A percentile compares a stretch with the other conserved stretches of the same genome.
Evolutionary conservation across 2,797 vertebrate genomes (phyloP).

Genomic region (Amphiprion clarkii): DNA sequence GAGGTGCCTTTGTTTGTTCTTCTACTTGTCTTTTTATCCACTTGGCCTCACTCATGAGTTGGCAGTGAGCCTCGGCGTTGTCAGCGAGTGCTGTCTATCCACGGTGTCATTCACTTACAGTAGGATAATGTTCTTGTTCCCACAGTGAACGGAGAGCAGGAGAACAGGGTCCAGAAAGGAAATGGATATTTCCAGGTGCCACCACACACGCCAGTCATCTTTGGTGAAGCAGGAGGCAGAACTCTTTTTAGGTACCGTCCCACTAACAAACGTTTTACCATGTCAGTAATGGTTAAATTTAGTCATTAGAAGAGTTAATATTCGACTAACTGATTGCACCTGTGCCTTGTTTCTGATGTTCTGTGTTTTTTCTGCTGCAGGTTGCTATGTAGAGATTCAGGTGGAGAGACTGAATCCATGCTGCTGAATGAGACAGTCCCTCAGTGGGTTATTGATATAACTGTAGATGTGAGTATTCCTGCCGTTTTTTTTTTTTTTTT

Average conservation of each 20-base stretch:
- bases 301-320: background rate
- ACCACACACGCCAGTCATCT: constrained; percentile 98
- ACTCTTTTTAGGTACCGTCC: constrained; percentile 93
- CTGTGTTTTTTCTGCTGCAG: constrained; percentile 73
- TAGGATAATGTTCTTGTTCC: constrained; percentile 15
- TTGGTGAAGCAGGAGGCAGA: constrained; percentile 96
- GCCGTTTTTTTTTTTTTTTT: background rate
- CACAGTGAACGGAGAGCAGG: constrained; percentile 96
- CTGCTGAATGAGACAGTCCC: constrained; percentile 98
- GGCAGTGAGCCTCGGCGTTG: background rate
- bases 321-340: background rate
- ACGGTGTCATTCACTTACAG: background rate
- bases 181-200: constrained; percentile 99
- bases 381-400: constrained; percentile 97
- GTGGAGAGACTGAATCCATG: constrained; percentile 99
- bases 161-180: constrained; percentile 96
- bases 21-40: background rate
- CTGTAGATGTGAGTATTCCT: constrained; percentile 93
- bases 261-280: background rate
- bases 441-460: constrained; percentile 99
- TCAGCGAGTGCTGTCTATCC: background rate
- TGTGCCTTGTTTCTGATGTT: background rate
- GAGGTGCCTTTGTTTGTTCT: background rate
- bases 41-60: background rate
- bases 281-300: background rate